phyloP scores from a whole-genome alignment of 2,797 vertebrate species.

The Scyliorhinus canicula region DNA sequence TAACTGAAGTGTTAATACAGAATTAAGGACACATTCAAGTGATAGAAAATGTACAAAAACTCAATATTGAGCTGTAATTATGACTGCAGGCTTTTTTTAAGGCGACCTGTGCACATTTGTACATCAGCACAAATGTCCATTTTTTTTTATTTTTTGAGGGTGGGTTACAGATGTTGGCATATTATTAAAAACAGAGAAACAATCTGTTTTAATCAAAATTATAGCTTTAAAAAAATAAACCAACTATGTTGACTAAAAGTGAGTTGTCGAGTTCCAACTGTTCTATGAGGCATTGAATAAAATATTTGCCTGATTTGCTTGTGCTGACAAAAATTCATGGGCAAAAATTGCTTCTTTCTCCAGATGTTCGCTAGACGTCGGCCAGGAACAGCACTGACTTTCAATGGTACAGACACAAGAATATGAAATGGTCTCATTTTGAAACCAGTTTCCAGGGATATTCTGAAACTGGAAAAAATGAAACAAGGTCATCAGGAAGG shows the following conservation, averaged over 20 bases:
- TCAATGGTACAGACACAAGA: neutral
- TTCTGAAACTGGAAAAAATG: neutral
- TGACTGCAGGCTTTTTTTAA: neutral
- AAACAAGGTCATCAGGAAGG: neutral
- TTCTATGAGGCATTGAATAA: neutral
- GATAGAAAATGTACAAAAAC: neutral
- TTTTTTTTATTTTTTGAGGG: neutral
- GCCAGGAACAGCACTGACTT: neutral
- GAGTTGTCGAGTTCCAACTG: neutral
- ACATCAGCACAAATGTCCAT: neutral
- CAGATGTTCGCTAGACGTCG: neutral
- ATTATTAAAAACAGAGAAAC: neutral
- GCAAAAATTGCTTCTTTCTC: slow-evolving; percentile 8
- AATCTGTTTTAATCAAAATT: neutral
- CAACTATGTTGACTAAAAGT: neutral
- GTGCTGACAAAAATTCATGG: neutral
- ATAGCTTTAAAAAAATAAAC: neutral
- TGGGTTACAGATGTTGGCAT: neutral
- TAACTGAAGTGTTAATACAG: neutral
- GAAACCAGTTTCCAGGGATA: neutral
- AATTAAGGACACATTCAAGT: neutral
- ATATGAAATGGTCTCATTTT: slow-evolving; percentile 14
- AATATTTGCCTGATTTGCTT: neutral
- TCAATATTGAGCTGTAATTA: neutral
- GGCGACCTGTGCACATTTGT: neutral